Evolutionary conservation across 2,888 invertebrate species (phyloP).

Genomic region (Tipula confusa): DNA sequence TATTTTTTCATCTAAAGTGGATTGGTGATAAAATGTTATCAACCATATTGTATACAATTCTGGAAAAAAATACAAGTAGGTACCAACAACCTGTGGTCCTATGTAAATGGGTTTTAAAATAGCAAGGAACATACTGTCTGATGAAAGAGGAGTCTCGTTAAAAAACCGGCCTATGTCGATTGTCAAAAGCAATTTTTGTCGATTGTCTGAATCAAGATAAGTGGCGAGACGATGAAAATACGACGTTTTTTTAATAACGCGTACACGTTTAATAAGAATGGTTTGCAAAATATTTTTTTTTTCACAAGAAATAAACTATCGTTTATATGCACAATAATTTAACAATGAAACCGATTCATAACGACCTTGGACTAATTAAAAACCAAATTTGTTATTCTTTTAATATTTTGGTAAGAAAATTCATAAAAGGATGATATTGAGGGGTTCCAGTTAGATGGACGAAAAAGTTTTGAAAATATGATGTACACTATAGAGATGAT

Average conservation of each 20-base stretch:
- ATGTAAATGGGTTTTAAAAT: too few relatives aligned
- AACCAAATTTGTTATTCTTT: background rate
- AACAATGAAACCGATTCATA: background rate
- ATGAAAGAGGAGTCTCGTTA: too few relatives aligned
- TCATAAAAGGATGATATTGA: background rate
- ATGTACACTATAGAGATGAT: background rate
- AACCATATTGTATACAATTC: too few relatives aligned
- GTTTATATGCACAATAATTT: background rate
- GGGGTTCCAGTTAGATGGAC: background rate
- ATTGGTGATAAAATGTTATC: too few relatives aligned
- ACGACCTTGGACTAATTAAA: constrained; percentile 27
- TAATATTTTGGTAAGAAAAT: background rate
- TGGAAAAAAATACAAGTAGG: too few relatives aligned
- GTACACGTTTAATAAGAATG: background rate
- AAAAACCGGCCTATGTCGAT: too few relatives aligned
- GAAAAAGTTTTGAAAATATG: background rate
- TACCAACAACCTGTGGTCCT: too few relatives aligned
- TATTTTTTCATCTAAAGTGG: too few relatives aligned
- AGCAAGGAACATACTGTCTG: too few relatives aligned
- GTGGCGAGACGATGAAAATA: too few relatives aligned
- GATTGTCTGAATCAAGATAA: too few relatives aligned
- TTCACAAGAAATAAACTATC: background rate
- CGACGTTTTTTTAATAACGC: background rate
- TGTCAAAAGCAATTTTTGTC: too few relatives aligned
- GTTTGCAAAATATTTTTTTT: background rate